Percentiles rank a stretch among this genome's conserved stretches.
phyloP scores from a whole-genome alignment of 2,888 invertebrate species.

The Netelia melanura region DNA sequence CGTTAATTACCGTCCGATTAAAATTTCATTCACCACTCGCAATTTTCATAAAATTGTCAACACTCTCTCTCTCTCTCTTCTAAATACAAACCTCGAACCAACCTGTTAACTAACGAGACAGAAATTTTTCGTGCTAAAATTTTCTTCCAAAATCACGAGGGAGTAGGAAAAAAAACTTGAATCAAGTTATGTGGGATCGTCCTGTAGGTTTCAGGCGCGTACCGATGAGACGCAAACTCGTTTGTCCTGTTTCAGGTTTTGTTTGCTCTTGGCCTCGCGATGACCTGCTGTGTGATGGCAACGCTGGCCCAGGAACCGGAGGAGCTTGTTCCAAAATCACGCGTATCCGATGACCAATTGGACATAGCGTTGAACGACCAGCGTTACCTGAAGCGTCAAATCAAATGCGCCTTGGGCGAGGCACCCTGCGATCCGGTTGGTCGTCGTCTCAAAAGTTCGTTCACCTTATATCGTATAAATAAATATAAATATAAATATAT shows the following conservation, averaged over 20 bases:
- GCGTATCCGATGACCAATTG: slow-evolving; percentile 88
- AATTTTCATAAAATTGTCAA: too few relatives aligned
- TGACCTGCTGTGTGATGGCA: slow-evolving; percentile 65
- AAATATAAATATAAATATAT: slow-evolving; percentile 31
- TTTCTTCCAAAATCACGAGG: too few relatives aligned
- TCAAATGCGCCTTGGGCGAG: slow-evolving; percentile 91
- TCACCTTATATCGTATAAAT: slow-evolving; percentile 4
- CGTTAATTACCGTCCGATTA: too few relatives aligned
- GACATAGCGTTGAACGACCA: slow-evolving; percentile 90
- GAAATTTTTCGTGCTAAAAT: too few relatives aligned
- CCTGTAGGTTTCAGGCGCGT: neutral
- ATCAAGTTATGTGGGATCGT: neutral
- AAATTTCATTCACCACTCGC: too few relatives aligned
- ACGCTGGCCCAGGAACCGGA: slow-evolving; percentile 69
- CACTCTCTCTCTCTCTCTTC: too few relatives aligned
- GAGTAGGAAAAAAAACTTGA: neutral
- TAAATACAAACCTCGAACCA: too few relatives aligned
- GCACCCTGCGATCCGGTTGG: slow-evolving; percentile 91
- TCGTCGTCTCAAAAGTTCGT: slow-evolving; percentile 89
- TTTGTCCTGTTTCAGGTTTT: slow-evolving; percentile 75
- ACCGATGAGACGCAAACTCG: slow-evolving; percentile 24
- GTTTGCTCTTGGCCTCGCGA: slow-evolving; percentile 72
- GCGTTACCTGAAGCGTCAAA: slow-evolving; percentile 89
- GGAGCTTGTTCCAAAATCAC: slow-evolving; percentile 81
- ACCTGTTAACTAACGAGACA: too few relatives aligned